Base-by-base conservation (phyloP, 2,797 vertebrate species). In the Simalia tracyae region DNA sequence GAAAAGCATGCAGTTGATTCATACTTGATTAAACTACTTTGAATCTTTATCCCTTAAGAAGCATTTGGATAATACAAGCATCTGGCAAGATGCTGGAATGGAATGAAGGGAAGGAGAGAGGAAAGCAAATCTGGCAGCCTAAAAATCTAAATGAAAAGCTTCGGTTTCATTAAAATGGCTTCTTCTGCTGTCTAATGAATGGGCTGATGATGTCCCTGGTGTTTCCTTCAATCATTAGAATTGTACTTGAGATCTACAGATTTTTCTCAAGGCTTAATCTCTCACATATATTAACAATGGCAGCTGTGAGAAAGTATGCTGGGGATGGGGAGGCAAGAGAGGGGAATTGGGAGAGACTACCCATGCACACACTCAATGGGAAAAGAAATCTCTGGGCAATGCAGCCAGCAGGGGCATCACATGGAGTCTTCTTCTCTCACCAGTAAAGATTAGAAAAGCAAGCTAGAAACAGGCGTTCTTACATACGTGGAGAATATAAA, bases 281-380 rank as follows among this genome's bases (percentile, higher is more conserved):
- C 93, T 96, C 87, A 91, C n/a, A 86, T 86, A 88, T 92, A 95
- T 86, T 92, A 93, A 94, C 63, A 91, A 59, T 66, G 92, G 50
- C 92, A 93, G 60, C 15, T 31, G 50, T 56, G 57, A 61, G 84
- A 86, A 85, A 50, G n/a, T 85, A 28, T 36, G 54, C 22, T 46
- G 60, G 76, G 59, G 8, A 28, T n/a, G 22, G 22, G 15, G 46
- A 90, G 57, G 5, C 17, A 59, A 61, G 60, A 42, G 19, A 72
- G 4, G 50, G 56, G n/a, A 57, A 31, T 15, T 92, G 89, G 22
- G 84, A 28, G 28, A 61, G 46, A 84, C 8, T 57, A 56, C 14
- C 42, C 1, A 26, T 54, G 12, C n/a, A 36, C 19, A 86, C 50
- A 63, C 1, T 26, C 24, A 60, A 22, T 22, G 63, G 31, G 19